A percentile compares a stretch with the other conserved stretches of the same genome.
phyloP scores from a whole-genome alignment of 2,797 vertebrate species.

The Australoheros facetus region DNA sequence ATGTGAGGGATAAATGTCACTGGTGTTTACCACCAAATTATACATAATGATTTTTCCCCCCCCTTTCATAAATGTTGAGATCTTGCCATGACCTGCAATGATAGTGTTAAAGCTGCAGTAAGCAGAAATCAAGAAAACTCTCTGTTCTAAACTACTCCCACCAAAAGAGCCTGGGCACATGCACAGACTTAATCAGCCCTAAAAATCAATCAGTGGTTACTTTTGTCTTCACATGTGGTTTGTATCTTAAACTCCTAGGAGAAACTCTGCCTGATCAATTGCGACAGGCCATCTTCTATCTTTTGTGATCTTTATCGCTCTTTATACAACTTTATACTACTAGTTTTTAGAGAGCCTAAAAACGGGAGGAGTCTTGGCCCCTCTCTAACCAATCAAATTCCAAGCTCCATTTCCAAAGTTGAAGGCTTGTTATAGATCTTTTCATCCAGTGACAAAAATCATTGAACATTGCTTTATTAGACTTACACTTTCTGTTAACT shows the following conservation, averaged over 20 bases:
- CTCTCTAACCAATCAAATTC: not conserved
- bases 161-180: not conserved
- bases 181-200: no score
- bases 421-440: not conserved
- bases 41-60: not conserved
- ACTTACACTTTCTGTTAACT: not conserved
- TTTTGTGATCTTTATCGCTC: not conserved
- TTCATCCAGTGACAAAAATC: not conserved
- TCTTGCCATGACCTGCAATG: not conserved
- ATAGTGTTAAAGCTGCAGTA: not conserved
- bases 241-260: not conserved
- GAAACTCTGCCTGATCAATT: not conserved
- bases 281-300: not conserved
- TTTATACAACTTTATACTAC: no score
- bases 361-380: no score
- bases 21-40: slow-evolving; percentile 20
- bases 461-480: not conserved
- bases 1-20: slow-evolving; percentile 38
- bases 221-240: not conserved
- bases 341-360: no score
- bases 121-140: not conserved
- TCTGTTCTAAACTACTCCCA: not conserved
- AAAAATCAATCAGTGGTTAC: not conserved
- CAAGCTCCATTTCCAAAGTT: not conserved
- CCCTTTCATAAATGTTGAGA: slow-evolving; percentile 1